Evolutionary conservation across 2,113 vertebrate genomes (phyloP), one percentile per base, ranked within the genome.

Genomic region (Mastomys natalensis): DNA sequence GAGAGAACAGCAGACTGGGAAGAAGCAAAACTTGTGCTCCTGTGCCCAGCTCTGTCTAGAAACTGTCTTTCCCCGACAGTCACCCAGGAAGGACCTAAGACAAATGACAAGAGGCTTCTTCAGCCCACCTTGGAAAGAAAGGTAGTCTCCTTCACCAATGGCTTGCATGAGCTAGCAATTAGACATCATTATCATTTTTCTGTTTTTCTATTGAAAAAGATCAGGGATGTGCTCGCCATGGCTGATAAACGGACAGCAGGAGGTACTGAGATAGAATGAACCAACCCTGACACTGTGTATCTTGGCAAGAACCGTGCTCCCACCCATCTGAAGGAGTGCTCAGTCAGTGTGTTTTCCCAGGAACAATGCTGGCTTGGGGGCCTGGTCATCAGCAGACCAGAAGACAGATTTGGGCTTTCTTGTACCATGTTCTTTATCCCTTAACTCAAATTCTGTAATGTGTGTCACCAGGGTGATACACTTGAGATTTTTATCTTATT

Each of bases 71-170:
- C 43, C 21, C 13, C 37, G 0, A 5, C 40, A 17, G 1, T 43
- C 5, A 45, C 48, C 80, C 21, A 10, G 85, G 66, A 72, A 95
- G 58, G 92, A 96, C 93, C 90, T n/a, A 70, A 60, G 92, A 97
- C 55, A 17, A 40, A 45, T 29, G 51, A 51, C 94, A 70, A 93
- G 89, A 76, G 86, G 86, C 90, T 86, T 94, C 40, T 97, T 97
- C 81, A 76, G 80, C 62, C 91, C 89, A 10, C 85, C 96, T 89
- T 95, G 66, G 96, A 89, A 95, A 97, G 81, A 97, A 89, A 97
- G 95, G 94, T 72, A 2, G 53, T 89, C 22, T 97, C 97, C 94
- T 74, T 98, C 97, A 97, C 96, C 76, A 55, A 89, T 64, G 97
- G 68, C 91, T 95, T 95, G 88, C 40, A 4, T 10, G 78, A 97